These are phyloP conservation scores for Diadegma fenestrale DNA, from an alignment of 2,888 invertebrate species.

Conservation along the genomic window DNA sequence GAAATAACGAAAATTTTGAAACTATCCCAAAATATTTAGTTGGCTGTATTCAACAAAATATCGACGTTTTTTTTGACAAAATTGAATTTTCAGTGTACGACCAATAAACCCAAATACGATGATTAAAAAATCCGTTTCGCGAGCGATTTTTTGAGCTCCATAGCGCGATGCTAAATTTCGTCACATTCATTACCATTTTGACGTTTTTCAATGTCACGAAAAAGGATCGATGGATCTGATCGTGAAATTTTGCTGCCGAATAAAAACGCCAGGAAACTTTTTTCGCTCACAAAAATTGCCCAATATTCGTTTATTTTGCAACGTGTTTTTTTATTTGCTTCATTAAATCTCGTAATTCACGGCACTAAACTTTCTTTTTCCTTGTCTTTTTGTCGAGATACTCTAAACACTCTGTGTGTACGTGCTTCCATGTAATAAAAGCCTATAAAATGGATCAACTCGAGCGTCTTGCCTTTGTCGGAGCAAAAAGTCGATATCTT, in stretches of 20 bases:
- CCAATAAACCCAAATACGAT: too few relatives aligned
- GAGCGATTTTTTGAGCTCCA: background rate
- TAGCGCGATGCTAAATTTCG: background rate
- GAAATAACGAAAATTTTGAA: too few relatives aligned
- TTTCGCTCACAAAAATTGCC: background rate
- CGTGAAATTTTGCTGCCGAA: background rate
- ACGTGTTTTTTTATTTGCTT: background rate
- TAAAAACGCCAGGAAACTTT: background rate
- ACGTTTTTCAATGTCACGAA: background rate
- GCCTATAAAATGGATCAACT: constrained; percentile 7
- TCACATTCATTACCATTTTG: background rate
- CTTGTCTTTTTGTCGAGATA: background rate
- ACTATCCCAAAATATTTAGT: too few relatives aligned
- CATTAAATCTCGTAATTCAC: background rate
- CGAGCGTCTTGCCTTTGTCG: background rate
- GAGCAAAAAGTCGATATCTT: constrained; percentile 9
- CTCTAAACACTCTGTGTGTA: background rate
- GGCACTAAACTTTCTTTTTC: background rate
- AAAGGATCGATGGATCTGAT: background rate
- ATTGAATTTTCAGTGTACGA: too few relatives aligned
- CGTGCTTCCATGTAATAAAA: background rate
- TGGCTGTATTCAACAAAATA: too few relatives aligned
- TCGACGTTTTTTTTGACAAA: too few relatives aligned
- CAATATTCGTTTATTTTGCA: background rate
- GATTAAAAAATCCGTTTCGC: background rate